Evolutionary conservation across 2,113 vertebrate genomes (phyloP).

Genomic region (Psittacara wagleri): DNA sequence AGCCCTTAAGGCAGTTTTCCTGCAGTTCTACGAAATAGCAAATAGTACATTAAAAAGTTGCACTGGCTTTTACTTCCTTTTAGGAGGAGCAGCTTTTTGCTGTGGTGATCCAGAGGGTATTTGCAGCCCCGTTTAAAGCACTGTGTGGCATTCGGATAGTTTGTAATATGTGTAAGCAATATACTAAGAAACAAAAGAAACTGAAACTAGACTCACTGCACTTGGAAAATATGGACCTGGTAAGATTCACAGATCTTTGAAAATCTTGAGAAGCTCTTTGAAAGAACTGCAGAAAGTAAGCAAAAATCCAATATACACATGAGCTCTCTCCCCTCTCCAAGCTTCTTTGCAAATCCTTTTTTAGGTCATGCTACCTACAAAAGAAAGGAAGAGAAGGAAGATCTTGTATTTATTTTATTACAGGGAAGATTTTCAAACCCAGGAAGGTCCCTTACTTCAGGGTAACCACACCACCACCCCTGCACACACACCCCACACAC

Average conservation of each 20-base stretch:
- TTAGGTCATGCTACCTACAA: background rate
- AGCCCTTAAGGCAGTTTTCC: background rate
- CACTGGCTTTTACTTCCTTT: background rate
- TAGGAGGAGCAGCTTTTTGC: background rate
- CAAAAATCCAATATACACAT: background rate
- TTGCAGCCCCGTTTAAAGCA: background rate
- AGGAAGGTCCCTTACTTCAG: background rate
- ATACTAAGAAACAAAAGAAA: background rate
- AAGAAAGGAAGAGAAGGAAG: background rate
- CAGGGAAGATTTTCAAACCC: background rate
- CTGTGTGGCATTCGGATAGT: background rate
- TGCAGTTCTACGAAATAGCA: background rate
- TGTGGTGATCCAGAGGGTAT: background rate
- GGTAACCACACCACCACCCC: background rate
- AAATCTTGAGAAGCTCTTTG: background rate
- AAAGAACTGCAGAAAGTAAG: conserved; percentile 15
- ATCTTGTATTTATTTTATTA: conserved; percentile 5
- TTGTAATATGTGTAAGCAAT: background rate
- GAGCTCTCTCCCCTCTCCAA: background rate
- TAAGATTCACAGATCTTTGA: background rate
- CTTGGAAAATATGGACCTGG: background rate
- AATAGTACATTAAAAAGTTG: background rate
- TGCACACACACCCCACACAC: too few relatives aligned
- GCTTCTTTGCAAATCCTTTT: conserved; percentile 14
- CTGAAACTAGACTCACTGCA: background rate